Evolutionary conservation across 1,140 invertebrate genomes (phyloP).

Genomic region (Luehdorfia chinensis): DNA sequence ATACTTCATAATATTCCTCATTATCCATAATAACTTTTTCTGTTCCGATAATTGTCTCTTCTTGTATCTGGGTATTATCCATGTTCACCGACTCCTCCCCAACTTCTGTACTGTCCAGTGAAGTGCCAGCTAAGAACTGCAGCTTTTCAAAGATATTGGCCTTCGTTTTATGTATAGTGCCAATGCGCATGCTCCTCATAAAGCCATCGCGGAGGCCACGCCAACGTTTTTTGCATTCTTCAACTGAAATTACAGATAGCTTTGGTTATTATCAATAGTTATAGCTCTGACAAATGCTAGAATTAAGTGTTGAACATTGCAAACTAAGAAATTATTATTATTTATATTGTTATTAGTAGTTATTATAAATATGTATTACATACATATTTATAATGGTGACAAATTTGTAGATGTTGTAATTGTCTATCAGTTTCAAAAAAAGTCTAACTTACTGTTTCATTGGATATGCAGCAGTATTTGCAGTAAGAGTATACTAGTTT

Average conservation of each 20-base stretch:
- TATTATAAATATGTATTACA: too few species aligned
- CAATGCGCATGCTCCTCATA: constrained; percentile 52
- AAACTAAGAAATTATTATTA: too few species aligned
- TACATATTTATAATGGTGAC: too few species aligned
- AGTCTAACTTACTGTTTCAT: too few species aligned
- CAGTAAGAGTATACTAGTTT: too few species aligned
- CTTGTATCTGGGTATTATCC: constrained; percentile 17
- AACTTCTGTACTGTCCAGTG: constrained; percentile 24
- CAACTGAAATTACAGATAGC: constrained; percentile 58
- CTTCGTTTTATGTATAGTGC: constrained; percentile 56
- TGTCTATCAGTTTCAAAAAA: too few species aligned
- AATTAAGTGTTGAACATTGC: too few species aligned
- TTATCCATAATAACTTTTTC: constrained; percentile 64
- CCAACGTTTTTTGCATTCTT: constrained; percentile 70
- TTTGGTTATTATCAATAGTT: too few species aligned
- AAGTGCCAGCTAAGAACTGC: constrained; percentile 44
- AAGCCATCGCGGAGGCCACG: constrained; percentile 61
- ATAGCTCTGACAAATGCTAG: too few species aligned
- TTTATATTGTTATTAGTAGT: too few species aligned
- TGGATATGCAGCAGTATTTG: too few species aligned
- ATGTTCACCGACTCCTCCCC: constrained; percentile 27
- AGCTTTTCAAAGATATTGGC: constrained; percentile 54
- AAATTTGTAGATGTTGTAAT: too few species aligned
- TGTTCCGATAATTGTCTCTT: constrained; percentile 32
- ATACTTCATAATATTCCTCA: constrained; percentile 68